Evolutionary conservation across 2,113 vertebrate species (phyloP).

Genomic region (Leptobrachium leishanense): DNA sequence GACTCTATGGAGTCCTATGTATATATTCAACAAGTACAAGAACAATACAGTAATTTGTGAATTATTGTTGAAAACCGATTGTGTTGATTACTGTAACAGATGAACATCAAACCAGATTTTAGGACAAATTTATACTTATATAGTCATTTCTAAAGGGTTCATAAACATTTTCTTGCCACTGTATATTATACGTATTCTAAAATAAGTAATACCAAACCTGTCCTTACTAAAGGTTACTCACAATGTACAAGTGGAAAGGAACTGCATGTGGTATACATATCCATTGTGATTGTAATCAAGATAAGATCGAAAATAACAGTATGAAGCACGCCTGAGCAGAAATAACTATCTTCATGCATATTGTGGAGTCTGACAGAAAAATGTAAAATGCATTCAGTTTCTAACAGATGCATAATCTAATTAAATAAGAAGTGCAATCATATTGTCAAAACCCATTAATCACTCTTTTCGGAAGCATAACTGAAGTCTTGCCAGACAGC

Average conservation of each 20-base stretch:
- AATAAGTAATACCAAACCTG: neutral
- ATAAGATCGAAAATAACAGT: conserved; percentile 31
- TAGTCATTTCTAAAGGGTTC: too few relatives aligned
- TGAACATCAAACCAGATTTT: too few relatives aligned
- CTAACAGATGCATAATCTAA: conserved; percentile 76
- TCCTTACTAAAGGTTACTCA: neutral
- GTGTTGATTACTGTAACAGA: too few relatives aligned
- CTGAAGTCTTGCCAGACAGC: conserved; percentile 65
- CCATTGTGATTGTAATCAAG: conserved; percentile 25
- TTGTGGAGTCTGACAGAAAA: conserved; percentile 63
- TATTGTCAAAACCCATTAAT: conserved; percentile 81
- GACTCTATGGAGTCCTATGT: too few relatives aligned
- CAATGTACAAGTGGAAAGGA: neutral
- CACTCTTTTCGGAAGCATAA: conserved; percentile 71
- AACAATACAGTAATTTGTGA: too few relatives aligned
- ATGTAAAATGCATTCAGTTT: conserved; percentile 65
- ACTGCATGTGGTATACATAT: neutral
- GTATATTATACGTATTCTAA: too few relatives aligned
- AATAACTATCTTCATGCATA: conserved; percentile 61
- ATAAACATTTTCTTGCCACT: too few relatives aligned
- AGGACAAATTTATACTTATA: too few relatives aligned
- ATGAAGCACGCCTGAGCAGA: conserved; percentile 50
- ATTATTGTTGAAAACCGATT: too few relatives aligned
- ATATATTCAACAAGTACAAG: too few relatives aligned
- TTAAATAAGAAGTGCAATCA: conserved; percentile 74